A percentile compares a stretch with the other conserved stretches of the same genome.
Conservation (phyloP, 2,113 vertebrate genomes). For the Campylomormyrus numenius region DNA sequence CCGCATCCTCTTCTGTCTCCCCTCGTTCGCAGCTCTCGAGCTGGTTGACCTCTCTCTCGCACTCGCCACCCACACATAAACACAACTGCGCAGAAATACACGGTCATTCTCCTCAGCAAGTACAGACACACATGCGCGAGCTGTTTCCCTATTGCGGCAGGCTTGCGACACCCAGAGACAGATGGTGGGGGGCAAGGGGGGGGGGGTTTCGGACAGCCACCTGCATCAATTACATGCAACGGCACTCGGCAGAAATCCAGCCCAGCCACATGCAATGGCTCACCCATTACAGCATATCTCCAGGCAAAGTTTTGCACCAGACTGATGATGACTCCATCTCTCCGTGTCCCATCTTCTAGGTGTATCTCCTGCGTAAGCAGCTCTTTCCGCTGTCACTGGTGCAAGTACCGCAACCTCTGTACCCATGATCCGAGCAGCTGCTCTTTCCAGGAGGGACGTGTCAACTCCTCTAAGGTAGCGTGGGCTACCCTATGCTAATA, state of each 20-base stretch:
- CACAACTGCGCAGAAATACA: background rate
- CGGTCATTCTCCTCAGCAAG: background rate
- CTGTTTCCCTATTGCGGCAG: slow-evolving; percentile 2
- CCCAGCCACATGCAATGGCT: background rate
- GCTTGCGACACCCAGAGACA: background rate
- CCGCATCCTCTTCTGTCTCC: background rate
- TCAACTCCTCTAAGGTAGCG: slow-evolving; percentile 84
- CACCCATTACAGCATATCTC: background rate
- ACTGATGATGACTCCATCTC: background rate
- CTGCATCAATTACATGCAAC: background rate
- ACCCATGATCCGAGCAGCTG: slow-evolving; percentile 89
- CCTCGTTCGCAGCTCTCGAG: background rate
- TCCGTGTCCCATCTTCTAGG: slow-evolving; percentile 49
- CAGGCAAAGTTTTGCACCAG: background rate
- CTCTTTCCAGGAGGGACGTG: slow-evolving; percentile 89
- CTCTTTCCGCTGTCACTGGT: slow-evolving; percentile 91
- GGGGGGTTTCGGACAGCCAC: background rate
- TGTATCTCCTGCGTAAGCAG: slow-evolving; percentile 94
- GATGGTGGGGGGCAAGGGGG: background rate
- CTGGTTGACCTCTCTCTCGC: background rate
- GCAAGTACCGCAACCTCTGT: slow-evolving; percentile 91
- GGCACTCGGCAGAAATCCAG: background rate
- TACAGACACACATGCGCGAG: background rate
- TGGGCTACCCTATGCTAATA: background rate
- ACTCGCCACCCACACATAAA: background rate